Evolutionary conservation across 2,797 vertebrate genomes (phyloP), one percentile per base, ranked within the genome.

Genomic region (Carapus acus): DNA sequence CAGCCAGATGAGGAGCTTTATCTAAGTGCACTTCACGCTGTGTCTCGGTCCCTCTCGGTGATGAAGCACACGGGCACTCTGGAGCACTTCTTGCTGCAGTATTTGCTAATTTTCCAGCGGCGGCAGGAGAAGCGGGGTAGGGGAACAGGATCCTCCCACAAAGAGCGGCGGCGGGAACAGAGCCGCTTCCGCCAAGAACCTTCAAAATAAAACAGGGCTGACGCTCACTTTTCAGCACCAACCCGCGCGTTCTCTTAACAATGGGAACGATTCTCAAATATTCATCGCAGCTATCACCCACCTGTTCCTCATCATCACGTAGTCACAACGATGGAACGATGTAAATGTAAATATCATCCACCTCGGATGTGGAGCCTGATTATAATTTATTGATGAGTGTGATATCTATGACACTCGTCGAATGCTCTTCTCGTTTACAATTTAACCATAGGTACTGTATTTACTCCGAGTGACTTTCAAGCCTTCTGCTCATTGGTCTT

Each of bases 131-230:
- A 80, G 62, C 82, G 54, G 74, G 66, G 67, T 66, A 83, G 80
- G 70, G 71, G 69, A 58, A 54, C 57, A 68, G 49, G 83, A 75
- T 49, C 79, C 86, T 78, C 86, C 85, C 80, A 83, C 81, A 37
- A 27, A 73, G 57, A 43, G 8, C 27, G 18, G 16, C n/a, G 2
- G 13, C 4, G 1, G 22, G 24, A 18, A 2, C 12, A 1, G 13
- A 0, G 1, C 0, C 0, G 14, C 48, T 43, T 76, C 71, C 63
- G 53, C 0, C 14, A 0, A 0, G 0, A 7, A 2, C 42, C 27
- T 65, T 71, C 78, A 76, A 6, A 78, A 60, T 77, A 83, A 78
- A 54, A 55, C 3, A 0, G 15, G 1, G 1, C 9, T 27, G 24
- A 27, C 9, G 24, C 24, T 9, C 24, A 27, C 24, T 27, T 27